Base-by-base conservation (phyloP, 37 sponge, comb jelly and placozoan species). In the Oscarella lobularis region DNA sequence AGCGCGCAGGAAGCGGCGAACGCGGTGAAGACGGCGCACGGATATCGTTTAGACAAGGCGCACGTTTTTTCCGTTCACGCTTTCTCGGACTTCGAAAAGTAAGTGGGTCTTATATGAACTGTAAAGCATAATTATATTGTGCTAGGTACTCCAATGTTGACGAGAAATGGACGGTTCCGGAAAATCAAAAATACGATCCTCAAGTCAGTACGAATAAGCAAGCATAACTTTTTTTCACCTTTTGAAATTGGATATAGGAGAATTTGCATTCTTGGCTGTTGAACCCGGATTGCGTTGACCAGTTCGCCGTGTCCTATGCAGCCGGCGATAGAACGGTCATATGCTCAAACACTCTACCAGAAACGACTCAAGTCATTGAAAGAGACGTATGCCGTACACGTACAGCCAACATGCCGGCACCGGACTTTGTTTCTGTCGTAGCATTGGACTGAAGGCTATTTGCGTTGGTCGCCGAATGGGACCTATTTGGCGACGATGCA, bases 401-500 rank as follows among this genome's bases (percentile, higher is more conserved):
- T n/a, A n/a, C n/a, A n/a, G n/a, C n/a, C n/a, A n/a, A n/a, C n/a
- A n/a, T n/a, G n/a, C n/a, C n/a, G n/a, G n/a, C n/a, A n/a, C n/a
- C n/a, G n/a, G n/a, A 1, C 20, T 9, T 69, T 9, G 60, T 20
- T 2, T 3, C 39, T 3, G 5, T 41, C 31, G 9, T 40, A 95
- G 96, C 40, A 65, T 0, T 95, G 96, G 96, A 91, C 96, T 1
- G 96, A 95, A 71, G 86, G 89, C 1, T 86, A 88, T 35, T 65
- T 92, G 3, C 78, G 86, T 36, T 98, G 96, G 92, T 94, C 99
- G 31, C 92, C 95, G 0, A 78, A 76, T 39, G 99, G 99, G 3
- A 84, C 92, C 1, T 98, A 94, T 81, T 87, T 98, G 34, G 89
- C 87, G 40, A 94, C 99, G 2, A 74, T 92, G 31, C 99, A 98